Evolutionary conservation across 2,797 vertebrate species (phyloP).

Genomic region (Fistularia tabacaria): DNA sequence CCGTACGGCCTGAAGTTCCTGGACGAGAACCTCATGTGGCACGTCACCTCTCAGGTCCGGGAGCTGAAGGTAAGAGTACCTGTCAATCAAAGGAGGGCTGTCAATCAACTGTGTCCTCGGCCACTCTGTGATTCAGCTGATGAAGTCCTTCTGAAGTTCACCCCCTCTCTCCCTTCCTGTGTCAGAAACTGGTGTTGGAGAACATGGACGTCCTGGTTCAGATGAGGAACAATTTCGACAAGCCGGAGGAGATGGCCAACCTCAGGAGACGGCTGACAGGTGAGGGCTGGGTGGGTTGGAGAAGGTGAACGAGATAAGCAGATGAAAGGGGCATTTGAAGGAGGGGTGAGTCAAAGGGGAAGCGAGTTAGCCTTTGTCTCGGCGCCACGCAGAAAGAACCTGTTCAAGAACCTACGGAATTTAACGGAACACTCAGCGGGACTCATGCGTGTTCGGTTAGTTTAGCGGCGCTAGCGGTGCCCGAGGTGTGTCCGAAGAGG

Average conservation of each 20-base stretch:
- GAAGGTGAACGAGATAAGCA: not conserved
- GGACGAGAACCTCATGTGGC: slow-evolving; percentile 94
- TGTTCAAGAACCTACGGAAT: too few species aligned
- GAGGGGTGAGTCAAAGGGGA: not conserved
- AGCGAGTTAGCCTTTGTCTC: too few species aligned
- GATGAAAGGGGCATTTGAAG: not conserved
- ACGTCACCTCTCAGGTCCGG: slow-evolving; percentile 89
- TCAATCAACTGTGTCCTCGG: too few species aligned
- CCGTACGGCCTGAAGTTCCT: slow-evolving; percentile 90
- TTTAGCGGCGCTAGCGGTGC: too few species aligned
- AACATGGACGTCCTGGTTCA: slow-evolving; percentile 94
- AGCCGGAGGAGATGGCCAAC: slow-evolving; percentile 76
- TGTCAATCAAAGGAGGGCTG: not conserved
- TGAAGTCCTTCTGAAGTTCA: too few species aligned
- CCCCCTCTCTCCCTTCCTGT: too few species aligned
- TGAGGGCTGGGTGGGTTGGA: slow-evolving; percentile 51
- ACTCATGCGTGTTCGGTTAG: too few species aligned
- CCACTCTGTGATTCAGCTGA: too few species aligned
- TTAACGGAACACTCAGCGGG: too few species aligned
- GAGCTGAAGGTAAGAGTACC: slow-evolving; percentile 83
- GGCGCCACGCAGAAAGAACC: too few species aligned
- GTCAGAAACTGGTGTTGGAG: slow-evolving; percentile 88
- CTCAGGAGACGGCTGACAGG: slow-evolving; percentile 82
- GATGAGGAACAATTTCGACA: slow-evolving; percentile 84
- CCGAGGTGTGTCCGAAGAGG: too few species aligned